These are phyloP conservation scores for Drosophila suboccidentalis DNA, from an alignment of 2,888 invertebrate species.

Conservation along the genomic window DNA sequence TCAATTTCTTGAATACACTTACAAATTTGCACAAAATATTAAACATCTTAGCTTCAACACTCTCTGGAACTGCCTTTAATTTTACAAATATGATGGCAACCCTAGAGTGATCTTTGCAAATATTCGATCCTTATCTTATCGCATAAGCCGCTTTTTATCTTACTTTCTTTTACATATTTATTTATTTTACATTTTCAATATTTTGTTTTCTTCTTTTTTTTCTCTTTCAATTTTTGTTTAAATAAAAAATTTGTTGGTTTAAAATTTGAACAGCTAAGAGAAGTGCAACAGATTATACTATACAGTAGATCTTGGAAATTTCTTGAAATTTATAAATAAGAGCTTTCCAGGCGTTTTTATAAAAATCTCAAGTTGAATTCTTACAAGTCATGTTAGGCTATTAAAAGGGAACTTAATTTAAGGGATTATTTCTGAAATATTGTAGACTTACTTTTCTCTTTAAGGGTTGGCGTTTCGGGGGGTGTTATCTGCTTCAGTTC, in stretches of 20 bases:
- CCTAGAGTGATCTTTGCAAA: slow-evolving; percentile 11
- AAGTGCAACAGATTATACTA: neutral
- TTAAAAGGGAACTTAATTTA: neutral
- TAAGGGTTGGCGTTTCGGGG: slow-evolving; percentile 85
- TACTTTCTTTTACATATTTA: slow-evolving; percentile 13
- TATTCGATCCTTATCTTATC: slow-evolving; percentile 18
- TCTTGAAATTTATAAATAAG: neutral
- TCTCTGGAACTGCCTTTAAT: neutral
- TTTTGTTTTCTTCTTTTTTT: neutral
- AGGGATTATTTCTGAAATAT: neutral
- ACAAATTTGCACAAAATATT: neutral
- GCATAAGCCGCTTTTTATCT: neutral
- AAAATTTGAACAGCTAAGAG: slow-evolving; percentile 9
- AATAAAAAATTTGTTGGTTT: neutral
- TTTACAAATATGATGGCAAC: neutral
- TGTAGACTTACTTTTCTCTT: slow-evolving; percentile 87
- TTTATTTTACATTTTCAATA: slow-evolving; percentile 23
- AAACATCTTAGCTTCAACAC: neutral
- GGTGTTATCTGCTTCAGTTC: slow-evolving; percentile 88
- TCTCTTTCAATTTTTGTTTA: neutral
- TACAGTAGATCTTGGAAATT: neutral
- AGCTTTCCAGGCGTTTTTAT: neutral
- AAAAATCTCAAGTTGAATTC: slow-evolving; percentile 12
- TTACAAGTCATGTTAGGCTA: neutral
- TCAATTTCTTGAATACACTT: neutral